These are phyloP conservation scores for Drosophila paramelanica DNA, from an alignment of 2,888 invertebrate genomes.

Conservation along the genomic window DNA sequence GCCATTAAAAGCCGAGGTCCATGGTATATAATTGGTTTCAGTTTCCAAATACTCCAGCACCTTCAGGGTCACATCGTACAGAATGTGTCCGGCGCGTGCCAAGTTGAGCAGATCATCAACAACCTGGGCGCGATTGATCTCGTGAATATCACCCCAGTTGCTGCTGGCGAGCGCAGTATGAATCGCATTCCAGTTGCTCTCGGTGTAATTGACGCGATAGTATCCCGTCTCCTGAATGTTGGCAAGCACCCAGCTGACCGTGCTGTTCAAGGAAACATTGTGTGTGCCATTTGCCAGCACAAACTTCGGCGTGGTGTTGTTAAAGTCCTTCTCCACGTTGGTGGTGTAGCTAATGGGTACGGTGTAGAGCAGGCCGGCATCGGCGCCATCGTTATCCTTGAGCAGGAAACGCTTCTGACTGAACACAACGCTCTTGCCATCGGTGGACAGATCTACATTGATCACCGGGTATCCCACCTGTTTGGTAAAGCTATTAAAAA, in stretches of 20 bases:
- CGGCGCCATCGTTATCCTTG: slow-evolving; percentile 61
- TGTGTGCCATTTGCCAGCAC: slow-evolving; percentile 45
- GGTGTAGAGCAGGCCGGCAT: slow-evolving; percentile 66
- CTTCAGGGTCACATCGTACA: slow-evolving; percentile 88
- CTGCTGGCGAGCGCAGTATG: slow-evolving; percentile 36
- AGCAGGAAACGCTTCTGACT: slow-evolving; percentile 82
- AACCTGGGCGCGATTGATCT: slow-evolving; percentile 90
- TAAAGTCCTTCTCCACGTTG: slow-evolving; percentile 63
- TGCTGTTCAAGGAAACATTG: not conserved
- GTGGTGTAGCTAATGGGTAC: slow-evolving; percentile 83
- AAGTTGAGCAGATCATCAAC: slow-evolving; percentile 92
- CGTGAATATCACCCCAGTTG: slow-evolving; percentile 86
- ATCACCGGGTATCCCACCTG: slow-evolving; percentile 89
- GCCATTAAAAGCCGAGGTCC: slow-evolving; percentile 88
- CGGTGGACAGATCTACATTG: slow-evolving; percentile 82
- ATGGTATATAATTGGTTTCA: slow-evolving; percentile 91
- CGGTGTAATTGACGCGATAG: slow-evolving; percentile 90
- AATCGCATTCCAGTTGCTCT: slow-evolving; percentile 87
- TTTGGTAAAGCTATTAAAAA: slow-evolving; percentile 87
- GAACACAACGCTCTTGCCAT: slow-evolving; percentile 56
- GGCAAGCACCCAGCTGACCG: slow-evolving; percentile 76
- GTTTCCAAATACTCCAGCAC: slow-evolving; percentile 89
- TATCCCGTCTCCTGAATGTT: slow-evolving; percentile 83
- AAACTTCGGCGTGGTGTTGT: slow-evolving; percentile 66
- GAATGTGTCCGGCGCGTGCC: slow-evolving; percentile 88